phyloP scores from a whole-genome alignment of 2,888 invertebrate genomes.

The Pyralis farinalis region DNA sequence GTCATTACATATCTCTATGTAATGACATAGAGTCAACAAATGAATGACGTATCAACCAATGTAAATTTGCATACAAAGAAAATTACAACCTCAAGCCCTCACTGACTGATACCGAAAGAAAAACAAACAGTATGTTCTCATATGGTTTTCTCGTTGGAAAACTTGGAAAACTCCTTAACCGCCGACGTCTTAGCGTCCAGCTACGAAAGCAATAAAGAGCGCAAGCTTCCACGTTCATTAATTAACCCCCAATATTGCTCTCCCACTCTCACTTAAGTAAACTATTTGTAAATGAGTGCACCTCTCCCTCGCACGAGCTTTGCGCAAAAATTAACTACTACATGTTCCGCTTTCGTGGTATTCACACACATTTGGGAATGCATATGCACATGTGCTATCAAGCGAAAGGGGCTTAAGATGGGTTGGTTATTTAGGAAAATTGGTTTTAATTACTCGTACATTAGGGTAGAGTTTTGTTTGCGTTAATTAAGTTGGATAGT shows the following conservation, averaged over 20 bases:
- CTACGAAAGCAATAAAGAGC: constrained; percentile 81
- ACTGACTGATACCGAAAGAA: constrained; percentile 29
- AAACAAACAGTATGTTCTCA: constrained; percentile 44
- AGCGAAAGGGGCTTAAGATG: constrained; percentile 40
- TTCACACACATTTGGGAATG: constrained; percentile 69
- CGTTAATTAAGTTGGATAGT: constrained; percentile 38
- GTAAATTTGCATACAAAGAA: constrained; percentile 28
- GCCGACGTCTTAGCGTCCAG: constrained; percentile 76
- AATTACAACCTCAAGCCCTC: constrained; percentile 11
- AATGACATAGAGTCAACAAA: neutral
- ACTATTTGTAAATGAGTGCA: constrained; percentile 75
- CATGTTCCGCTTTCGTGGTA: constrained; percentile 64
- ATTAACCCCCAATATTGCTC: constrained; percentile 69
- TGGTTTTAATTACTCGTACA: constrained; percentile 51
- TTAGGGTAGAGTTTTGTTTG: constrained; percentile 58
- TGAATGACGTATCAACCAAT: neutral
- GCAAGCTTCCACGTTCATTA: constrained; percentile 82
- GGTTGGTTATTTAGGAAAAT: constrained; percentile 39
- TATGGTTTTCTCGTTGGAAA: constrained; percentile 60
- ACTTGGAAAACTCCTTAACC: constrained; percentile 70
- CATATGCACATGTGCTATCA: constrained; percentile 60
- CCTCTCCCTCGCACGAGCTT: constrained; percentile 73
- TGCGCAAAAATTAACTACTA: constrained; percentile 82
- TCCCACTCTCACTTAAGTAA: constrained; percentile 63
- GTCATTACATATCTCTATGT: too few relatives aligned